phyloP scores from a whole-genome alignment of 2,113 vertebrate genomes.

The Spilogale gracilis region DNA sequence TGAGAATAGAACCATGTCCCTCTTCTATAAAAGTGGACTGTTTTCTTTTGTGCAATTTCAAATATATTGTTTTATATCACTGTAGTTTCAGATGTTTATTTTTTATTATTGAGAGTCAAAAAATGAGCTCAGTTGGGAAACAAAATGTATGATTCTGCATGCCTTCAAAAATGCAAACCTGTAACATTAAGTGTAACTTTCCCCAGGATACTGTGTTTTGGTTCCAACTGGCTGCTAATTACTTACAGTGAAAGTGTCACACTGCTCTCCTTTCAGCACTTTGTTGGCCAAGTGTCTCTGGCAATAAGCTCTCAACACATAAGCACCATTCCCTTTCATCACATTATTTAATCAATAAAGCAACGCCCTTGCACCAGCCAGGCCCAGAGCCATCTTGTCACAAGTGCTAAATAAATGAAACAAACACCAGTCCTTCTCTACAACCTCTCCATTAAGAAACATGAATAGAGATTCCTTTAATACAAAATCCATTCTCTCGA shows the following conservation, averaged over 20 bases:
- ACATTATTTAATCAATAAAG: slow-evolving; percentile 90
- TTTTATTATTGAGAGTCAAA: slow-evolving; percentile 42
- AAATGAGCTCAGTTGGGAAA: slow-evolving; percentile 9
- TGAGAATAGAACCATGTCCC: slow-evolving; percentile 33
- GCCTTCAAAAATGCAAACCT: slow-evolving; percentile 51
- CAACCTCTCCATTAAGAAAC: slow-evolving; percentile 72
- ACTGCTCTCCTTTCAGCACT: slow-evolving; percentile 86
- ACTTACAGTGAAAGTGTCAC: slow-evolving; percentile 83
- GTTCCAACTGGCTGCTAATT: slow-evolving; percentile 84
- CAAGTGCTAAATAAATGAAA: slow-evolving; percentile 85
- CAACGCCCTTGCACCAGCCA: slow-evolving; percentile 85
- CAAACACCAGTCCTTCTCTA: slow-evolving; percentile 76
- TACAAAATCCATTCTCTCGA: slow-evolving; percentile 66
- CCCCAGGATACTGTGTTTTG: slow-evolving; percentile 79
- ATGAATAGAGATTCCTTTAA: slow-evolving; percentile 60
- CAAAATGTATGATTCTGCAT: not conserved
- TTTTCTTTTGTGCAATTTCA: slow-evolving; percentile 67
- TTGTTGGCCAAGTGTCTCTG: slow-evolving; percentile 87
- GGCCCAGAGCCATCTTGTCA: slow-evolving; percentile 82
- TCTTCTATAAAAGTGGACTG: slow-evolving; percentile 45
- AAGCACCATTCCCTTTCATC: slow-evolving; percentile 88
- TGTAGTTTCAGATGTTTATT: slow-evolving; percentile 25
- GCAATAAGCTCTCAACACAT: slow-evolving; percentile 88
- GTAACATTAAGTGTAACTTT: slow-evolving; percentile 23
- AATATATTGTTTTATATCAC: slow-evolving; percentile 20